These are phyloP conservation scores for Ylistrum balloti DNA, from an alignment of 1,140 invertebrate genomes.

Conservation along the genomic window DNA sequence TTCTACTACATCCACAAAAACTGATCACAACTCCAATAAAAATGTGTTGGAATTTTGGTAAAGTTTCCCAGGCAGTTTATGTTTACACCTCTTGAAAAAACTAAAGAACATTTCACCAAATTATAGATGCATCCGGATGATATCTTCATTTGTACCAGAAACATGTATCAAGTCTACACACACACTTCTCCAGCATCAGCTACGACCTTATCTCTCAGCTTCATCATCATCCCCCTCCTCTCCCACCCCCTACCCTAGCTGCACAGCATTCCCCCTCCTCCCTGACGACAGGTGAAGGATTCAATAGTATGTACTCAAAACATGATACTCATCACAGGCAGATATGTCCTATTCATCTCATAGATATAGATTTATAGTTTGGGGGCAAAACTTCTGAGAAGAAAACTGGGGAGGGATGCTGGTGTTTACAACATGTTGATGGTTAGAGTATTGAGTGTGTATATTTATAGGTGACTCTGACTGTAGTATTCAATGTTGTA, in stretches of 20 bases:
- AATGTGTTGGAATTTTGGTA: background rate
- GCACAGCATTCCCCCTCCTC: background rate
- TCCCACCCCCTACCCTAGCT: background rate
- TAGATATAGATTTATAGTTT: conserved; percentile 35
- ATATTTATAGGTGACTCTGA: background rate
- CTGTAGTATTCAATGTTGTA: background rate
- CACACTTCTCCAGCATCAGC: background rate
- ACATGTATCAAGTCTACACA: background rate
- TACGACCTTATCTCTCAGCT: conserved; percentile 2
- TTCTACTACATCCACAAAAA: background rate
- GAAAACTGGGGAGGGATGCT: background rate
- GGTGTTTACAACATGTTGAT: background rate
- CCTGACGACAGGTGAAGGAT: conserved; percentile 28
- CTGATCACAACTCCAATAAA: background rate
- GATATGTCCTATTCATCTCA: conserved; percentile 5
- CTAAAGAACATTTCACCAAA: conserved; percentile 7
- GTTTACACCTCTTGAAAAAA: conserved; percentile 3
- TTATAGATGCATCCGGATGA: background rate
- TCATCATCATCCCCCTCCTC: background rate
- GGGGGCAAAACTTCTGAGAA: background rate
- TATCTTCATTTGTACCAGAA: background rate
- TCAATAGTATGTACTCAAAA: conserved; percentile 35
- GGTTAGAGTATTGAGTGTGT: background rate
- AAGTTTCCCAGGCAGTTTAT: background rate
- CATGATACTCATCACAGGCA: background rate